Evolutionary conservation across 2,797 vertebrate genomes (phyloP).

Genomic region (Vireo griseus): DNA sequence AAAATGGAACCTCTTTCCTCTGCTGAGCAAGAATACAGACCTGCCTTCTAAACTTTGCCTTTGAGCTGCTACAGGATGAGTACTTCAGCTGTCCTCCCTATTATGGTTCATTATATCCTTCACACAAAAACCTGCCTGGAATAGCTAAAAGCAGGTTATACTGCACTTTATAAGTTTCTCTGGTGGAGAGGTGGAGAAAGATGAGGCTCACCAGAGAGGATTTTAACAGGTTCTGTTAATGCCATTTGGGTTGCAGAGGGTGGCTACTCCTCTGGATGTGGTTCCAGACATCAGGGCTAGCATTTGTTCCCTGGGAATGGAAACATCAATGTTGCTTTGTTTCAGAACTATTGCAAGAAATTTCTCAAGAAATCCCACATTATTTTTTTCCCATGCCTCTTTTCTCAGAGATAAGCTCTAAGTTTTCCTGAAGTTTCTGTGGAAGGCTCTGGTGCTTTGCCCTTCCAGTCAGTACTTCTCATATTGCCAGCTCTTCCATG

Average conservation of each 20-base stretch:
- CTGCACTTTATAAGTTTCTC: background rate
- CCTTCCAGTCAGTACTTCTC: background rate
- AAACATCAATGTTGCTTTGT: background rate
- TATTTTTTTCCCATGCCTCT: background rate
- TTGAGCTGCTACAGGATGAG: background rate
- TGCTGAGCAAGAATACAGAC: background rate
- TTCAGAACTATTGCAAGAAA: background rate
- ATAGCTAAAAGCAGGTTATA: background rate
- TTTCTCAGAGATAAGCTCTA: background rate
- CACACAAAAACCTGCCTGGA: background rate
- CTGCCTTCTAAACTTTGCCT: background rate
- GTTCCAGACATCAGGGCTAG: background rate
- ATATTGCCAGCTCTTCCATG: background rate
- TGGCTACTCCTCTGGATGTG: background rate
- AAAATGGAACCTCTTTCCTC: background rate
- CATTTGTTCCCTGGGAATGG: background rate
- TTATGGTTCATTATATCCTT: background rate
- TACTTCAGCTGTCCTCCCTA: background rate
- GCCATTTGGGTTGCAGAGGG: background rate
- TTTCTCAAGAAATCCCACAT: background rate
- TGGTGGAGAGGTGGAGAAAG: background rate
- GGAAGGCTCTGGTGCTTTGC: background rate
- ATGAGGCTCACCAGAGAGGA: background rate
- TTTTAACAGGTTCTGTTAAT: background rate
- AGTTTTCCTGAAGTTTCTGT: background rate